These are phyloP conservation scores for Pituophis catenifer DNA, from an alignment of 2,113 vertebrate species.

Conservation along the genomic window DNA sequence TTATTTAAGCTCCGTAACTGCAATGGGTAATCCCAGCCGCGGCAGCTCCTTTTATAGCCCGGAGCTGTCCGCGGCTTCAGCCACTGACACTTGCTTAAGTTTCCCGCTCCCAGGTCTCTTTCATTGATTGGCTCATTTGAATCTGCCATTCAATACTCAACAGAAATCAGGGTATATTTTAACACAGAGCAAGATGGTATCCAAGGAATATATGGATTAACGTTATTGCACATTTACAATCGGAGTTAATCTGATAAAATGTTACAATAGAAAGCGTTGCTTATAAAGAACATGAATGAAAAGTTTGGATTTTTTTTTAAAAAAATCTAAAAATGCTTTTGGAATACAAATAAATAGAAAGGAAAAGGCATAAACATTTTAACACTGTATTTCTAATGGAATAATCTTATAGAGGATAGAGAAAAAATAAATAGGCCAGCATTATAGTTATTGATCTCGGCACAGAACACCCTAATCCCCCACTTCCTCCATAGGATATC, in stretches of 20 bases:
- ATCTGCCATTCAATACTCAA: no score
- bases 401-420: background rate
- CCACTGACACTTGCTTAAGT: no score
- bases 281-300: background rate
- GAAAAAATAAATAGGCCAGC: slow-evolving; percentile 1
- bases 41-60: no score
- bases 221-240: background rate
- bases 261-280: background rate
- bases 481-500: background rate
- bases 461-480: background rate
- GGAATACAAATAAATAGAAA: background rate
- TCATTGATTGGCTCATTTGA: no score
- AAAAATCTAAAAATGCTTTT: background rate
- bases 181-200: background rate
- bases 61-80: no score
- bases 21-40: no score
- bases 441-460: slow-evolving; percentile 19
- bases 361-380: background rate
- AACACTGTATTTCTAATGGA: background rate
- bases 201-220: background rate
- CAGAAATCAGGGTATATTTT: background rate
- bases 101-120: no score
- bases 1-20: no score
- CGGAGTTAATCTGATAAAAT: background rate
- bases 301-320: background rate